Evolutionary conservation across 2,797 vertebrate genomes (phyloP), one percentile per base, ranked within the genome.

Genomic region (Margarornis squamiger): DNA sequence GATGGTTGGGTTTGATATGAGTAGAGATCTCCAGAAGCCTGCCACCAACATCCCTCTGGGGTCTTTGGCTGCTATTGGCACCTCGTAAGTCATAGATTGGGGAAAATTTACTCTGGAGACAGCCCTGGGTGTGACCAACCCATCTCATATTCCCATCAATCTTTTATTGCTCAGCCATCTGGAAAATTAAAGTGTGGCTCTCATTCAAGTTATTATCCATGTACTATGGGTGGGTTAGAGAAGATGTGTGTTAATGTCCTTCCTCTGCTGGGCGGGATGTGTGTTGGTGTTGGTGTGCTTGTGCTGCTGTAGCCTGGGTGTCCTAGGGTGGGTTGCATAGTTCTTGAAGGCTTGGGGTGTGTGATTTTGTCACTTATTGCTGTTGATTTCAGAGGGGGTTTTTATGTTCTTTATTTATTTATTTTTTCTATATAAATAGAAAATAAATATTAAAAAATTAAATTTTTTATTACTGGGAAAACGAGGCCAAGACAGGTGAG

Each of bases 1-100:
- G 94, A 99, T 99, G 99, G 99, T 99, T 55, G 99, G 99, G 73
- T 99, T 99, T 98, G 99, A 99, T 96, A 99, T 99, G 99, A 99
- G 99, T 55, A 98, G 99, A 82, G 99, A 99, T 97, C 99, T 99
- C 94, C 98, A 98, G 97, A 98, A 98, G 78, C 99, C 99, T 5
- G 97, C 98, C 43, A 95, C 98, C 93, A 99, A 98, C 98, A 98
- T 99, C 97, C 99, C 99, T 41, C 76, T 99, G 96, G 99, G 99
- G 95, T 99, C 99, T 7, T 97, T 99, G 70, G 99, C 99, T 79
- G 99, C 99, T 76, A 98, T 99, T 86, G 98, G 98, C 95, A 99
- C 98, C 95, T 99, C 99, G 99, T 99, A 99, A 97, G 99, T 98
- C 78, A 86, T 27, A 57, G 71, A 49, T 6, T 43, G 52, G 67